Conservation (phyloP, 2,888 invertebrate genomes). For the Euzophera pinguis region DNA sequence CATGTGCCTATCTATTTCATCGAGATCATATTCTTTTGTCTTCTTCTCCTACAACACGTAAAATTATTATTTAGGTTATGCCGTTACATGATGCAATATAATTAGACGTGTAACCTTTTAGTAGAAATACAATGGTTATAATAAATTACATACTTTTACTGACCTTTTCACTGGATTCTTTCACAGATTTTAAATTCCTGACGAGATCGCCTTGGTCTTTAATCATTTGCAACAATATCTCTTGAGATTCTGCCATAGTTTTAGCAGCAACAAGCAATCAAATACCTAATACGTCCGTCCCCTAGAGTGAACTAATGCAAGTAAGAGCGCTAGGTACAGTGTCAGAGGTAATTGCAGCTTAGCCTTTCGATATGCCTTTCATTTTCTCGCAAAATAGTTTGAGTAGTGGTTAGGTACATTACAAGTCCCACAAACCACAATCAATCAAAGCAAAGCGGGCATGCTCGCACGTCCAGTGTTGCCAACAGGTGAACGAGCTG, state of each 20-base stretch:
- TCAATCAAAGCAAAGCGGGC: neutral
- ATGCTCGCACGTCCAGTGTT: too few relatives aligned
- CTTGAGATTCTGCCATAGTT: conserved; percentile 61
- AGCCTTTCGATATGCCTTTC: conserved; percentile 54
- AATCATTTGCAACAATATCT: conserved; percentile 58
- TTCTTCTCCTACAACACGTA: conserved; percentile 54
- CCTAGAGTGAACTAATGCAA: conserved; percentile 39
- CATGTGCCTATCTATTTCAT: conserved; percentile 64
- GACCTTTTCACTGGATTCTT: conserved; percentile 89
- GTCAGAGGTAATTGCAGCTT: conserved; percentile 46
- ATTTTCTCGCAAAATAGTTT: conserved; percentile 33
- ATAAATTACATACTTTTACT: conserved; percentile 26
- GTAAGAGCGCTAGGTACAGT: conserved; percentile 44
- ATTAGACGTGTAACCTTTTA: conserved; percentile 1
- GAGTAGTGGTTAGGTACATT: too few relatives aligned
- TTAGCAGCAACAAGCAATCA: conserved; percentile 22
- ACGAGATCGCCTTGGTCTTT: conserved; percentile 89
- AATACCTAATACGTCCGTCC: conserved; percentile 22
- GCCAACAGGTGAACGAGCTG: too few relatives aligned
- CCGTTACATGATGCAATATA: conserved; percentile 38
- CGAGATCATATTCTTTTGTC: conserved; percentile 41
- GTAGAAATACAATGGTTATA: neutral
- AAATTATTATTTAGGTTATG: conserved; percentile 20
- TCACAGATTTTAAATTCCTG: conserved; percentile 88
- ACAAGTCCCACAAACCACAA: conserved; percentile 4